Evolutionary conservation across 1,140 invertebrate species (phyloP), one percentile per base, ranked within the genome.

Genomic region (Sminthurides bifidus): DNA sequence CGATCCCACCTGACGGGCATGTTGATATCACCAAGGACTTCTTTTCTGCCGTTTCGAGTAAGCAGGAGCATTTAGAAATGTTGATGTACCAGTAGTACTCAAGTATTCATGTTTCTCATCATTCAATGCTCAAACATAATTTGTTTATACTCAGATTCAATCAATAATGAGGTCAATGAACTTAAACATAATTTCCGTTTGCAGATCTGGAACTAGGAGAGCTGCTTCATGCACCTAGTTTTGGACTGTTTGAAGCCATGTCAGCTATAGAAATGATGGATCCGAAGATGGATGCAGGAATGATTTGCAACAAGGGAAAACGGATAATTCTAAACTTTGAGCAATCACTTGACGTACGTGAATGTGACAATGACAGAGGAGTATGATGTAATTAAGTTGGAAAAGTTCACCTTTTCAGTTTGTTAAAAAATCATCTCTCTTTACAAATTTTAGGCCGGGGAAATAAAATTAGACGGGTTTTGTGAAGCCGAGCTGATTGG

Each of bases 181-280:
- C n/a, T n/a, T n/a, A n/a, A n/a, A n/a, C n/a, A n/a, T n/a, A n/a
- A 10, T 15, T 38, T 24, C 50, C n/a, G 43, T 53, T 51, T 65
- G 30, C 61, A 87, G 88, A 87, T 67, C 70, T 95, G 35, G 75
- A 87, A 64, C 72, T 93, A 37, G 91, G 90, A 17, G 89, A 95
- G 72, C 71, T 95, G 12, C 71, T 92, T 14, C 88, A 93, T 68
- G 88, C 93, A 78, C 83, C 87, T 49, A 70, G 87, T 19, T 92
- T 98, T 79, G 91, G 91, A 1, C 73, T 97, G 19, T 95, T 95
- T 76, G 94, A 98, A 73, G 93, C 93, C 0, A 98, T 98, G 94
- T 95, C 92, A 10, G 94, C 94, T 0, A 97, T 98, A 68, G 94
- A 97, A 73, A 95, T 98, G 88, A 97, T 97, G 93, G 93, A 98